Evolutionary conservation across 1,140 invertebrate species (phyloP).

Genomic region (Arctopsyche grandis): DNA sequence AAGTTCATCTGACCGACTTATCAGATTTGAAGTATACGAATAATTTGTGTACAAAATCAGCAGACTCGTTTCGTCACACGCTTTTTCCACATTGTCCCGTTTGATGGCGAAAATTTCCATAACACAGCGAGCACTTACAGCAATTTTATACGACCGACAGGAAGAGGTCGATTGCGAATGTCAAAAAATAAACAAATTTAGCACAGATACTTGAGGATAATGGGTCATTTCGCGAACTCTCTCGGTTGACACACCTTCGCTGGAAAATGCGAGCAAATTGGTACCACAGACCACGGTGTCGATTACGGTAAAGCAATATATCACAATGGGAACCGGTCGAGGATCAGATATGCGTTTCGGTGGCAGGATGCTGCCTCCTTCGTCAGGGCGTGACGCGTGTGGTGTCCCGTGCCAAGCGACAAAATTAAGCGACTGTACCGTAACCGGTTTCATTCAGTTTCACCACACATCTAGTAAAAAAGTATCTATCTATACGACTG

Average conservation of each 20-base stretch:
- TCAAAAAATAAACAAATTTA: too few relatives aligned
- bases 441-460: not conserved
- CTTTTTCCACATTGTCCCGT: too few relatives aligned
- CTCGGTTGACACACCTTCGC: not conserved
- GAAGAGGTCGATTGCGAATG: too few relatives aligned
- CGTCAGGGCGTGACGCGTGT: conserved; percentile 36
- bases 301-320: conserved; percentile 44
- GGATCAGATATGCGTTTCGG: conserved; percentile 39
- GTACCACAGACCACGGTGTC: conserved; percentile 12
- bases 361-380: conserved; percentile 40
- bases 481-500: not conserved
- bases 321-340: conserved; percentile 41
- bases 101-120: too few relatives aligned
- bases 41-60: too few relatives aligned
- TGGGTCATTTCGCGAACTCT: too few relatives aligned
- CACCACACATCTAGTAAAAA: not conserved
- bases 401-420: conserved; percentile 36
- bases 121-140: too few relatives aligned
- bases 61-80: too few relatives aligned
- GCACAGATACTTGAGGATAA: too few relatives aligned
- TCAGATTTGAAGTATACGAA: too few relatives aligned
- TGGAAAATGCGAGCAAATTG: not conserved
- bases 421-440: conserved; percentile 27
- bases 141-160: too few relatives aligned
- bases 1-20: too few relatives aligned